phyloP scores from a whole-genome alignment of 53 echinoderm and acorn worm species.

The Actinopyga echinites region DNA sequence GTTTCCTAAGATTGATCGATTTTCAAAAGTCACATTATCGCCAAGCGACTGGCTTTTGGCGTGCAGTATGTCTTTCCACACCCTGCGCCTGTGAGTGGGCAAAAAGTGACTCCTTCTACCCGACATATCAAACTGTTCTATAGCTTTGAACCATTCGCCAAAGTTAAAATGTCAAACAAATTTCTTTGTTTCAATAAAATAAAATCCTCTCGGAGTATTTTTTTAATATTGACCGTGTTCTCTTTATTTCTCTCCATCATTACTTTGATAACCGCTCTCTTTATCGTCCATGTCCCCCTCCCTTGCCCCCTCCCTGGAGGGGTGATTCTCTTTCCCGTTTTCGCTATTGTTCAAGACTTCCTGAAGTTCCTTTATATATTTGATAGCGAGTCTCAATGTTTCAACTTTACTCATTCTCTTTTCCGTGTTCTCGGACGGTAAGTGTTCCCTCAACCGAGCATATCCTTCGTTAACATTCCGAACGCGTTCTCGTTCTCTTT shows the following conservation, averaged over 20 bases:
- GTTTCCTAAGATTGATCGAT: no score
- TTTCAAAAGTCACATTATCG: no score
- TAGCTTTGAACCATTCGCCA: no score
- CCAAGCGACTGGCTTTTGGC: no score
- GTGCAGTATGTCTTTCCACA: no score
- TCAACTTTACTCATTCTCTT: conserved; percentile 97
- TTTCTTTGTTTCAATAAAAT: no score
- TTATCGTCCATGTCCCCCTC: conserved; percentile 63
- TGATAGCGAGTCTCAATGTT: conserved; percentile 85
- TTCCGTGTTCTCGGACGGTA: conserved; percentile 91
- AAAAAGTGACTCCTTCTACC: no score
- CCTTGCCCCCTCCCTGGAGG: conserved; percentile 10
- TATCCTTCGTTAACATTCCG: conserved; percentile 98
- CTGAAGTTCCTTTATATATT: conserved; percentile 93
- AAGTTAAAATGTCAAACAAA: no score
- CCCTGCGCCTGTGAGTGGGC: no score
- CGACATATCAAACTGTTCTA: no score
- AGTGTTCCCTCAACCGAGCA: conserved; percentile 86
- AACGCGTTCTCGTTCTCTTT: conserved; percentile 91
- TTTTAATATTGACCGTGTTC: no score
- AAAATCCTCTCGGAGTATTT: no score
- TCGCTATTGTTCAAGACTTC: conserved; percentile 74
- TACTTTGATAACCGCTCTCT: conserved; percentile 74
- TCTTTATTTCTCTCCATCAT: conserved; percentile 53
- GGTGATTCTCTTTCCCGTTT: conserved; percentile 82